Evolutionary conservation across 2,113 vertebrate species (phyloP).

Genomic region (Piliocolobus tephrosceles): DNA sequence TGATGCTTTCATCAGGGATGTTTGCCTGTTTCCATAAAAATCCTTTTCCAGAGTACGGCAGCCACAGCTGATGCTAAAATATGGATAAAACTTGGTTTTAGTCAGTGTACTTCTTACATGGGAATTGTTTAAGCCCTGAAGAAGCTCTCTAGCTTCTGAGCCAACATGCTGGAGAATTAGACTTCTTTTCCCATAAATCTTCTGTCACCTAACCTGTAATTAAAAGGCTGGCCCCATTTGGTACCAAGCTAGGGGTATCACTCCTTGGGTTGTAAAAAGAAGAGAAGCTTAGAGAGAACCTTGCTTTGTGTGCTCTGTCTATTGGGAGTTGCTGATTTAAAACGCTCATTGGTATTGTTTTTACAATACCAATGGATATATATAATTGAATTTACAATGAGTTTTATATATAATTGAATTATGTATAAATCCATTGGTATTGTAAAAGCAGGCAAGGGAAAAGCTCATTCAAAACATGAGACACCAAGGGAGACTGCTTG

Average conservation of each 20-base stretch:
- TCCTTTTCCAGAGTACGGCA: constrained; percentile 47
- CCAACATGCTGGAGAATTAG: constrained; percentile 21
- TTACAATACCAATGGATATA: too few species aligned
- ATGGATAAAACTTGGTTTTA: constrained; percentile 32
- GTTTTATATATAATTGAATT: background rate
- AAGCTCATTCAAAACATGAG: background rate
- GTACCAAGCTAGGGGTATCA: background rate
- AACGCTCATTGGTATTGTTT: background rate
- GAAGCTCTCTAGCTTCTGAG: background rate
- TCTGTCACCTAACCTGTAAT: background rate
- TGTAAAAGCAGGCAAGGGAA: background rate
- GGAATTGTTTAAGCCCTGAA: constrained; percentile 35
- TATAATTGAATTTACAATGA: too few species aligned
- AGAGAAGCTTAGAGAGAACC: background rate
- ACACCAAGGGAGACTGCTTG: background rate
- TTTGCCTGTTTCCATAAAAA: constrained; percentile 55
- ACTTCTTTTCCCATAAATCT: background rate
- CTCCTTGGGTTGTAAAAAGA: background rate
- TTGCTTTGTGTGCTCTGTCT: background rate
- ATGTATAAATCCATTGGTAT: background rate
- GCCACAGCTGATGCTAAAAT: background rate
- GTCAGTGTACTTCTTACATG: background rate
- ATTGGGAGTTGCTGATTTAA: background rate
- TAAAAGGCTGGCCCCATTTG: background rate
- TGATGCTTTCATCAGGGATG: background rate